Evolutionary conservation across 1,140 invertebrate genomes (phyloP).

Genomic region (Drosophila bipectinata): DNA sequence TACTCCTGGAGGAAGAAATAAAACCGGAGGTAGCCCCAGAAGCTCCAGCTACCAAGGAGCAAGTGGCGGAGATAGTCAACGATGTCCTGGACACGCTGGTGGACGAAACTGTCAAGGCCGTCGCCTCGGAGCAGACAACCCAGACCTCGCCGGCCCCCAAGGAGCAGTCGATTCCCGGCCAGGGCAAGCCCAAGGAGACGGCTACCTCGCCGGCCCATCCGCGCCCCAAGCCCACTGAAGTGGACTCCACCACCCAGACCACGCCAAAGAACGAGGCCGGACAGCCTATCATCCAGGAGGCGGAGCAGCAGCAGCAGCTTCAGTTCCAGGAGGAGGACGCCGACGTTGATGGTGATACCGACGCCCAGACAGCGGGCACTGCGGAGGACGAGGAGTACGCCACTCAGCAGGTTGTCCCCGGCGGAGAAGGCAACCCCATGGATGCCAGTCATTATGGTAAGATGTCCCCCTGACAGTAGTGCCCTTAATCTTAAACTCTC

Average conservation of each 20-base stretch:
- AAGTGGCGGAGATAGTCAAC: conserved; percentile 68
- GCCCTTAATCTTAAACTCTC: neutral
- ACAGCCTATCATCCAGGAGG: conserved; percentile 13
- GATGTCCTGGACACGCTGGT: conserved; percentile 68
- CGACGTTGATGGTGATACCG: neutral
- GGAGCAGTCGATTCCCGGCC: conserved; percentile 6
- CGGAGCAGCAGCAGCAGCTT: conserved; percentile 6
- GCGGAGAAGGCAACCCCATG: conserved; percentile 64
- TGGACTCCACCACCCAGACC: conserved; percentile 78
- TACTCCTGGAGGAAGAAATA: neutral
- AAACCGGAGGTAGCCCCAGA: neutral
- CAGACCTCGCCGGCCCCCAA: conserved; percentile 50
- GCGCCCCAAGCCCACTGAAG: conserved; percentile 63
- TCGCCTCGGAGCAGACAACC: conserved; percentile 56
- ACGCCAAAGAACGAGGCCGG: conserved; percentile 74
- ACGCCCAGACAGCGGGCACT: conserved; percentile 5
- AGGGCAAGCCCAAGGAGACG: conserved; percentile 18
- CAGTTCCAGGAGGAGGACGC: conserved; percentile 16
- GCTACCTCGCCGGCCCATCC: conserved; percentile 3
- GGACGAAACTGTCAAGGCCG: conserved; percentile 65
- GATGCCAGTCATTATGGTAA: conserved; percentile 92
- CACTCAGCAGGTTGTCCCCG: conserved; percentile 85
- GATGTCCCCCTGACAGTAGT: conserved; percentile 26
- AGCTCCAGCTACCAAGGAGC: conserved; percentile 24
- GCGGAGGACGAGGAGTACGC: conserved; percentile 48